phyloP scores from a whole-genome alignment of 2,888 invertebrate genomes.

The Cotesia congregata region DNA sequence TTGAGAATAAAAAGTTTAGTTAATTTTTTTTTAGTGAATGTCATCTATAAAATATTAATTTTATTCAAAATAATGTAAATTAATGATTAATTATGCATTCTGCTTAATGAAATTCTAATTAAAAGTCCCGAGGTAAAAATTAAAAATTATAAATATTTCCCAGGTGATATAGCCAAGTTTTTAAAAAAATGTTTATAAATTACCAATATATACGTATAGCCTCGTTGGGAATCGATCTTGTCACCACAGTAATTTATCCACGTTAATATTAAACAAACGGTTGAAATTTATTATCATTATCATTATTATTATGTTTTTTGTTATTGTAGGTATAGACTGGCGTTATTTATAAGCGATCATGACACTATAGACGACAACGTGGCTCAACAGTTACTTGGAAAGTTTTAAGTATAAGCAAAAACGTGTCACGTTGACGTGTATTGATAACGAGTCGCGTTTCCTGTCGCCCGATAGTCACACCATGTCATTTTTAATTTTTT shows the following conservation, averaged over 20 bases:
- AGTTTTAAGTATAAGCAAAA: slow-evolving; percentile 7
- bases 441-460: slow-evolving; percentile 13
- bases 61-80: neutral
- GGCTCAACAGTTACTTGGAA: slow-evolving; percentile 9
- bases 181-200: neutral
- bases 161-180: too few species aligned
- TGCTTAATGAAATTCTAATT: neutral
- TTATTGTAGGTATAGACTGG: neutral
- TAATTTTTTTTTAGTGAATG: neutral
- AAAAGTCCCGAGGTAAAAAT: neutral
- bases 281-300: neutral
- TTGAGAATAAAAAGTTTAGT: neutral
- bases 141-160: too few species aligned
- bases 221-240: neutral
- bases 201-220: neutral
- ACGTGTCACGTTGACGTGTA: slow-evolving; percentile 15
- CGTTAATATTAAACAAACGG: neutral
- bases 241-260: neutral
- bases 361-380: slow-evolving; percentile 9
- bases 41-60: neutral
- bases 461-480: neutral
- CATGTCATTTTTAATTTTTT: neutral
- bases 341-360: neutral
- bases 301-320: neutral
- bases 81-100: neutral